Base-by-base conservation (phyloP, 2,113 vertebrate genomes). In the Pao palembangensis region DNA sequence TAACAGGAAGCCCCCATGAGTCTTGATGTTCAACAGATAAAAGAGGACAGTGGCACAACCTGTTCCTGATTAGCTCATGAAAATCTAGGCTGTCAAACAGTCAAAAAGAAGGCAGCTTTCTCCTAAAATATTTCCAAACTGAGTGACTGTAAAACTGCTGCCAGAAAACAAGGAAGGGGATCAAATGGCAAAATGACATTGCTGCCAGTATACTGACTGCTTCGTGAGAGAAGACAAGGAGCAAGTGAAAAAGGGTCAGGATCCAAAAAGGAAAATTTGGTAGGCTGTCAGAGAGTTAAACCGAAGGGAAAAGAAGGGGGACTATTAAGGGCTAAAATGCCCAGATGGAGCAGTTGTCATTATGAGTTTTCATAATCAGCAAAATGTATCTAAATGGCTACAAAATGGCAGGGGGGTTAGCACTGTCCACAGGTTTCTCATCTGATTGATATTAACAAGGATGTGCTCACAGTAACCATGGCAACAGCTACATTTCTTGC, bases 1-100 rank as follows among this genome's bases (percentile, higher is more conserved):
- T 6, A 28, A 6, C 25, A 28, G 25, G 6, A 28, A 6, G 25
- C 25, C 25, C 25, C 25, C 25, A 28, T 28, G 25, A 28, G 25
- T 28, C 25, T 28, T 3, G 25, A 3, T 28, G 25, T 28, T 28
- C 25, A 28, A 28, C 25, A 28, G 25, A 28, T 6, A 28, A 28
- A 28, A 28, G 25, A 4, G 3, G 25, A 28, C 21, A 23, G 21
- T 23, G 21, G 21, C 21, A 23, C 21, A 23, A 23, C 2, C 68
- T 31, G 47, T 38, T 75, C 52, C 67, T 79, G 73, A 80, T 80
- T 80, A 65, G 55, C 59, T 67, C 72, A 50, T 71, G 71, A 65
- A 79, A 79, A 72, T 79, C 64, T 58, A 18, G 73, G 64, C 78
- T 73, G 74, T 85, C 80, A 80, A 81, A 70, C 64, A 78, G 79